A percentile compares a stretch with the other conserved stretches of the same genome.
Conservation (phyloP, 2,888 invertebrate species). For the Nowickia ferox region DNA sequence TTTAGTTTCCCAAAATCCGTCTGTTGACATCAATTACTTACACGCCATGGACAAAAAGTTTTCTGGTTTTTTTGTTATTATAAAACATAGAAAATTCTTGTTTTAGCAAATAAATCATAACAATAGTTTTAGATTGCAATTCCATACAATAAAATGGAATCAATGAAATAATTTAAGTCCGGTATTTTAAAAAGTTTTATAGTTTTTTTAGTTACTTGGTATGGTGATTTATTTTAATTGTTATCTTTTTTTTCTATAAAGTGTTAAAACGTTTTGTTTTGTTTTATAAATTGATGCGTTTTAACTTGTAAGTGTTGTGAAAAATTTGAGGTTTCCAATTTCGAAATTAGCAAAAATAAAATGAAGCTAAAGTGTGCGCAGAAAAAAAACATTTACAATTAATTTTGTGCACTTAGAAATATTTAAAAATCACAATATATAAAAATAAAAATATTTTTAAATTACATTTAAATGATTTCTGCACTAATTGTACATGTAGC, state of each 20-base stretch:
- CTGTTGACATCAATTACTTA: constrained; percentile 53
- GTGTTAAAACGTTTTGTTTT: background rate
- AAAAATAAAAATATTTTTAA: too few relatives aligned
- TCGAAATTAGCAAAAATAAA: background rate
- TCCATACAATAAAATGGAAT: constrained; percentile 25
- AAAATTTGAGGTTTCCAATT: background rate
- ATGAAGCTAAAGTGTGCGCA: background rate
- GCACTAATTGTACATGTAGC: too few relatives aligned
- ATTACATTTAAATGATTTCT: too few relatives aligned
- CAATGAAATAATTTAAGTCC: constrained; percentile 33
- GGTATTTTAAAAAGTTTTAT: constrained; percentile 36
- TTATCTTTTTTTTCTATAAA: background rate
- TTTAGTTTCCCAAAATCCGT: constrained; percentile 33
- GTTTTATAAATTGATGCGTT: constrained; percentile 32
- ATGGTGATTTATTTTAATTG: constrained; percentile 30
- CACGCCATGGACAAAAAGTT: constrained; percentile 36
- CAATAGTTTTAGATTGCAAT: constrained; percentile 51
- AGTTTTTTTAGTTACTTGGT: constrained; percentile 14
- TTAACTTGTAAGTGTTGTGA: background rate
- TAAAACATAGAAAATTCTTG: constrained; percentile 22
- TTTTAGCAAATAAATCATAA: constrained; percentile 51
- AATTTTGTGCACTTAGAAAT: background rate
- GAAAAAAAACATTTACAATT: background rate
- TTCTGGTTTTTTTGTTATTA: constrained; percentile 11
- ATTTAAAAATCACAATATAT: background rate